These are phyloP conservation scores for Nomada goodeniana DNA, from an alignment of 2,888 invertebrate species.

Conservation along the genomic window DNA sequence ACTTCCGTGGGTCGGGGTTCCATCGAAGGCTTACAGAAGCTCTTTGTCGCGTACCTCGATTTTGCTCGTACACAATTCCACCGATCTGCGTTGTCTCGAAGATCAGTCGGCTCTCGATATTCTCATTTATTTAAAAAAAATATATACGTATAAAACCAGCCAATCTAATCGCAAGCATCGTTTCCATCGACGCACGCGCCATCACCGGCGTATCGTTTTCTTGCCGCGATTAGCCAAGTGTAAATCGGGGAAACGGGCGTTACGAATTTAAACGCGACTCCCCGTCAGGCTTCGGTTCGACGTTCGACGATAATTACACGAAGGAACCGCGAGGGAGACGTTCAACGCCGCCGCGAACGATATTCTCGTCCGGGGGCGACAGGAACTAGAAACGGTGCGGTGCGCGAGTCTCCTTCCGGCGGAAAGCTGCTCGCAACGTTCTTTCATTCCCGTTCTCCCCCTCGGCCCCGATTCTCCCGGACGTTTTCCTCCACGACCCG, in stretches of 20 bases:
- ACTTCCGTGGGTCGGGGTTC: background rate
- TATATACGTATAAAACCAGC: no score
- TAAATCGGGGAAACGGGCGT: conserved; percentile 50
- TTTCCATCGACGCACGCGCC: background rate
- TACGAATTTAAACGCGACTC: conserved; percentile 53
- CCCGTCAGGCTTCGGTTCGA: conserved; percentile 47
- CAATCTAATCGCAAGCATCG: background rate
- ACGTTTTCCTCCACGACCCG: conserved; percentile 40
- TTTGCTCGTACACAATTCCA: background rate
- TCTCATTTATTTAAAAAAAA: no score
- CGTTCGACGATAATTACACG: conserved; percentile 47
- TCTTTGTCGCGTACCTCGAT: background rate
- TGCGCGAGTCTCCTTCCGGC: conserved; percentile 69
- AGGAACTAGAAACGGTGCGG: conserved; percentile 70
- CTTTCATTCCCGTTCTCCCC: conserved; percentile 29
- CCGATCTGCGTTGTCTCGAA: no score
- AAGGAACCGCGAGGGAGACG: conserved; percentile 49
- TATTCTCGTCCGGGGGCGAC: conserved; percentile 60
- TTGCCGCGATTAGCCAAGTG: conserved; percentile 6
- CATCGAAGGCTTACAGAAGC: background rate
- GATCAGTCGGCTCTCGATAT: no score
- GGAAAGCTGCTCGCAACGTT: conserved; percentile 69
- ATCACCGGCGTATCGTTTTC: background rate
- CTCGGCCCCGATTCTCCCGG: conserved; percentile 1
- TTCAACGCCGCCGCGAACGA: conserved; percentile 49